Conservation (phyloP, 2,797 vertebrate species). For the Xerus rutilus region DNA sequence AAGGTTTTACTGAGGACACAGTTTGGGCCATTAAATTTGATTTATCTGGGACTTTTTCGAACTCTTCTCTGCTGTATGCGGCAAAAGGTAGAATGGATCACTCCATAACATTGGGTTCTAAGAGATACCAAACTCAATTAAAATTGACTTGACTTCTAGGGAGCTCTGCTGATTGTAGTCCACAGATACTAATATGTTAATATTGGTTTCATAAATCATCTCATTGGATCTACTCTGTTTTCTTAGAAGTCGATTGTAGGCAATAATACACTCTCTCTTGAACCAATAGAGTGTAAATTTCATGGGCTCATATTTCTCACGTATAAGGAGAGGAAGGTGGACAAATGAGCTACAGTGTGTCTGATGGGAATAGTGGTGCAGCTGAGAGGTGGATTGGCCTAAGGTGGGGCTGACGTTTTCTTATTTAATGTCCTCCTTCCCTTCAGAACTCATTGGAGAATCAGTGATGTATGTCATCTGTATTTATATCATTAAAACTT, state of each 20-base stretch:
- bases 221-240: slow-evolving; percentile 1
- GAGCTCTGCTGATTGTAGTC: slow-evolving; percentile 8
- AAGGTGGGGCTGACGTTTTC: neutral
- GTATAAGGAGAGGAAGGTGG: neutral
- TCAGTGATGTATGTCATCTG: neutral
- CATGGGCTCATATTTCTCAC: neutral
- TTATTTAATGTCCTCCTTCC: neutral
- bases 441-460: neutral
- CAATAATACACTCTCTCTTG: neutral
- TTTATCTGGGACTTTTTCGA: neutral
- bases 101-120: neutral
- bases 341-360: neutral
- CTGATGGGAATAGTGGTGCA: neutral
- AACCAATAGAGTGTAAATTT: neutral
- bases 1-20: neutral
- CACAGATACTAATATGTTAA: slow-evolving; percentile 36
- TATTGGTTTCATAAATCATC: slow-evolving; percentile 6
- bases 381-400: neutral
- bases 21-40: neutral
- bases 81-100: slow-evolving; percentile 40
- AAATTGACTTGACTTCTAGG: slow-evolving; percentile 57
- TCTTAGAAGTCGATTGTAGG: neutral
- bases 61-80: neutral
- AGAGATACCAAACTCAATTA: slow-evolving; percentile 48
- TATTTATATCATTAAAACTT: neutral